Evolutionary conservation across 1,140 invertebrate genomes (phyloP).

Genomic region (Cyclina sinensis): DNA sequence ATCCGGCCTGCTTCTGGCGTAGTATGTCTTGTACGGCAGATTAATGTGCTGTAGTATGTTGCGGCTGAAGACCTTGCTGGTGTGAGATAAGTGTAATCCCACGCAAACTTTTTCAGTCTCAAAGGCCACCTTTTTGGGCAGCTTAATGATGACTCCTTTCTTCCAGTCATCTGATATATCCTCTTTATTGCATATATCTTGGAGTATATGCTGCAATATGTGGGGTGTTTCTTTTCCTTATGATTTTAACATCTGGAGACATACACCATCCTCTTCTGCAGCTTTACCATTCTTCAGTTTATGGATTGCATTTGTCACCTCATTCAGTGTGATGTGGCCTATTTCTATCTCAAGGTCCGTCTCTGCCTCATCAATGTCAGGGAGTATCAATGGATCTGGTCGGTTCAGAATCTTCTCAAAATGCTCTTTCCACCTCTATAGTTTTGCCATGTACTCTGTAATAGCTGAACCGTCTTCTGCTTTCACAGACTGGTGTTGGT

Average conservation of each 20-base stretch:
- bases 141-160: conserved; percentile 42
- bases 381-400: conserved; percentile 40
- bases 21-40: no score
- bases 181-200: conserved; percentile 22
- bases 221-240: neutral
- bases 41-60: conserved; percentile 36
- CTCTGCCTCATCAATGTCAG: conserved; percentile 35
- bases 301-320: neutral
- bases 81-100: neutral
- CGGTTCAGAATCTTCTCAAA: conserved; percentile 41
- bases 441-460: neutral
- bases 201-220: neutral
- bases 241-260: conserved; percentile 25
- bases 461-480: conserved; percentile 2
- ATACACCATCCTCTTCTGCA: conserved; percentile 27
- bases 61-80: conserved; percentile 46
- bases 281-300: conserved; percentile 59
- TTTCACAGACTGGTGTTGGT: conserved; percentile 10
- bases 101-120: conserved; percentile 5
- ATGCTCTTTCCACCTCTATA: neutral
- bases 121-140: conserved; percentile 48
- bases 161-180: conserved; percentile 45
- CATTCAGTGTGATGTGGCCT: neutral
- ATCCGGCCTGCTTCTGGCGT: conserved; percentile 4
- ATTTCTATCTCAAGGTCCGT: neutral